phyloP scores from a whole-genome alignment of 2,797 vertebrate species.

The Peromyscus melanophrys region DNA sequence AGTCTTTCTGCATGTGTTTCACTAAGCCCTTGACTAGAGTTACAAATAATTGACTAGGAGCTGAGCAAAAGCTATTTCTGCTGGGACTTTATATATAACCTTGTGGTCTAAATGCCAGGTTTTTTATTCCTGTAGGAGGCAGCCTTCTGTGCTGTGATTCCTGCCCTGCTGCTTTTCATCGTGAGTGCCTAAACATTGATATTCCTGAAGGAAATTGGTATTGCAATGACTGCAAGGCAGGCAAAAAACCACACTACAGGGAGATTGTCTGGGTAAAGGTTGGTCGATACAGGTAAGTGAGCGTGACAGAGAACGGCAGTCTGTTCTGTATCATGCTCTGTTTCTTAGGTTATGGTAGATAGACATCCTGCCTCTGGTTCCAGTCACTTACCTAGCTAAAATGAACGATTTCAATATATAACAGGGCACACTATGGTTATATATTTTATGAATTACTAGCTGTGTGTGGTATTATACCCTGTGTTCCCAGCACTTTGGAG shows the following conservation, averaged over 20 bases:
- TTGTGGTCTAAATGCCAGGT: constrained; percentile 35
- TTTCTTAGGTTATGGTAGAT: background rate
- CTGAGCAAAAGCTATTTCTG: background rate
- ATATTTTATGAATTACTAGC: background rate
- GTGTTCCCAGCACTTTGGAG: background rate
- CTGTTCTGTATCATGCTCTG: background rate
- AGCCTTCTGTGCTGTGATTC: constrained; percentile 99
- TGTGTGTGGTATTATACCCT: background rate
- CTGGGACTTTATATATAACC: background rate
- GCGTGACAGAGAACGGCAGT: constrained; percentile 40
- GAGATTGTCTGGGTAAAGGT: constrained; percentile 99
- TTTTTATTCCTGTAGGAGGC: constrained; percentile 92
- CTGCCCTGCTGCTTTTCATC: constrained; percentile 98
- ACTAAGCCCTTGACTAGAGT: background rate
- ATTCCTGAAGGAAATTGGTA: constrained; percentile 99
- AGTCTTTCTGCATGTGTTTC: constrained; percentile 33
- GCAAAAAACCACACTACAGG: constrained; percentile 97
- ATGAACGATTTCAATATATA: constrained; percentile 12
- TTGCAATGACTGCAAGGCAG: constrained; percentile 98
- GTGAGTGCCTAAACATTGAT: constrained; percentile 98
- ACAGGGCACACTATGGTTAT: background rate
- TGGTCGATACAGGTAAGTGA: constrained; percentile 96
- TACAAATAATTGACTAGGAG: background rate
- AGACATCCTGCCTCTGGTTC: background rate
- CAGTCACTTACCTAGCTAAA: background rate